A percentile compares a stretch with the other conserved stretches of the same genome.
phyloP scores from a whole-genome alignment of 1,140 invertebrate genomes.

The Bombus confusus region DNA sequence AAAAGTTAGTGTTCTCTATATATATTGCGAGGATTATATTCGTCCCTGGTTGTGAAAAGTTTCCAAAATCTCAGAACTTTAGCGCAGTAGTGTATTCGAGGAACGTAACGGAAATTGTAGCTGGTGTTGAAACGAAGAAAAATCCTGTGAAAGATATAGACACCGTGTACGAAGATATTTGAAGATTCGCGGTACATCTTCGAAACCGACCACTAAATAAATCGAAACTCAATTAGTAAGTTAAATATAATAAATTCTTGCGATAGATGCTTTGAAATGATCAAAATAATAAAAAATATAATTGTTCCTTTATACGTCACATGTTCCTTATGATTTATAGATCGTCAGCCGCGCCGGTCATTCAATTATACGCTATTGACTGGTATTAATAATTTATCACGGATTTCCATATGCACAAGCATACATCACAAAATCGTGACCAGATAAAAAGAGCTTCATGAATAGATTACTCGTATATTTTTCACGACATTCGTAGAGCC shows the following conservation, averaged over 20 bases:
- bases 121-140: neutral
- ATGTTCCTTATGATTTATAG: neutral
- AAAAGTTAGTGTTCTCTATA: neutral
- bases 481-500: neutral
- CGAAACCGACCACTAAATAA: too few species aligned
- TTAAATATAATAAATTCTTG: too few species aligned
- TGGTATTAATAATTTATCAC: neutral
- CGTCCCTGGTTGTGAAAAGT: neutral
- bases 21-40: neutral
- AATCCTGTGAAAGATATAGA: neutral
- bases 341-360: neutral
- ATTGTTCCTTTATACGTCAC: neutral
- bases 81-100: neutral
- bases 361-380: neutral
- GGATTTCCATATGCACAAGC: neutral
- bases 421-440: too few species aligned
- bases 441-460: neutral
- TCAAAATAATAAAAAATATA: too few species aligned
- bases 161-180: neutral
- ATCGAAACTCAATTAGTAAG: too few species aligned
- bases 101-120: neutral
- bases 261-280: too few species aligned
- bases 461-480: neutral
- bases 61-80: neutral
- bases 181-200: neutral